Percentiles rank a stretch among this genome's conserved stretches.
phyloP scores from a whole-genome alignment of 2,113 vertebrate species.

The Pyxicephalus adspersus region DNA sequence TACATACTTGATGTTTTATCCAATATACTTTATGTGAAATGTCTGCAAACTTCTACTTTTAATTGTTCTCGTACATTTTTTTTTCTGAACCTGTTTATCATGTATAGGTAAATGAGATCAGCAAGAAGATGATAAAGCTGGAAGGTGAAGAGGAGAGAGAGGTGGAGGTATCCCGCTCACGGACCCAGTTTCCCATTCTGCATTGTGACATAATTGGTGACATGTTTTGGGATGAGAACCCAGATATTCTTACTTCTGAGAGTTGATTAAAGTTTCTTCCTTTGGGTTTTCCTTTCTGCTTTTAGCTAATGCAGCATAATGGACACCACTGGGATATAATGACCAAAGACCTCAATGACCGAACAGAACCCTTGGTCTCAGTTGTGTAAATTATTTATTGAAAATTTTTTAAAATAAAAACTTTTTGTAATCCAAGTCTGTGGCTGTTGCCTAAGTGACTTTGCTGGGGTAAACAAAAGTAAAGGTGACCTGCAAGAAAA shows the following conservation, averaged over 20 bases:
- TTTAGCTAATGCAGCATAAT: neutral
- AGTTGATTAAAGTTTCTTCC: conserved; percentile 63
- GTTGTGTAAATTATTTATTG: neutral
- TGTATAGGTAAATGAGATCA: conserved; percentile 79
- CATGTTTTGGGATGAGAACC: conserved; percentile 92
- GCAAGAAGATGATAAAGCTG: conserved; percentile 76
- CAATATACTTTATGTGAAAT: neutral
- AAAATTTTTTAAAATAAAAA: neutral
- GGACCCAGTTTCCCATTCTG: conserved; percentile 72
- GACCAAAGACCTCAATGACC: conserved; percentile 2
- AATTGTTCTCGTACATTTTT: neutral
- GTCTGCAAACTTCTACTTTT: neutral
- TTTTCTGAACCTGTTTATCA: neutral
- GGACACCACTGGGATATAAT: no score
- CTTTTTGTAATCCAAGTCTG: neutral
- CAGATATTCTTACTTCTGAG: conserved; percentile 80
- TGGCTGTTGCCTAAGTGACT: no score
- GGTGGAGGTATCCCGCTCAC: conserved; percentile 76
- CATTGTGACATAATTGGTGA: conserved; percentile 90
- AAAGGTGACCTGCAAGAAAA: no score
- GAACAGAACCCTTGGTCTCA: neutral
- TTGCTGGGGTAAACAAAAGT: no score
- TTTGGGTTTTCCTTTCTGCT: neutral
- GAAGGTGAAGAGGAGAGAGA: conserved; percentile 79
- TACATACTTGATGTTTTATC: neutral